Base-by-base conservation (phyloP, 2,888 invertebrate species). In the Dioctria linearis region DNA sequence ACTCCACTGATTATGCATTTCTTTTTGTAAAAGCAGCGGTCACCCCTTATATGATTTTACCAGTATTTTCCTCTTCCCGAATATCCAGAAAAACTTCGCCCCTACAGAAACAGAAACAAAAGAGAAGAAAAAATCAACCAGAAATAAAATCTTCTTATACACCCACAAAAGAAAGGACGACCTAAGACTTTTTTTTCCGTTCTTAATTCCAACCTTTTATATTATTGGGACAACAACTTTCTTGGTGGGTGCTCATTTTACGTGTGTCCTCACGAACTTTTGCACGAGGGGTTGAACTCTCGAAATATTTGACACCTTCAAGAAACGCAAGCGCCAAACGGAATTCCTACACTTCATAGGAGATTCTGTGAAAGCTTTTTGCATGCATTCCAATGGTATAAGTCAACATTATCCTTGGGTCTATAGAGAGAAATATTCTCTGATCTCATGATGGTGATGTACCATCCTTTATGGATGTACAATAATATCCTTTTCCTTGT, bases 1-100 rank as follows among this genome's bases (percentile, higher is more conserved):
- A 88, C 88, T 88, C 85, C 88, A 88, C 88, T 88, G 86, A 88
- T 87, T 88, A 88, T 87, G 86, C 86, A 86, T 86, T 87, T 86
- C 86, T 87, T 86, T 25, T 85, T 83, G 83, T 83, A 83, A 79
- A 82, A 81, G 78, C 43, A 69, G 46, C 39, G 71, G 71, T 61
- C 54, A 49, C 78, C 51, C 80, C 54, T 25, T 3, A 57, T 39
- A 43, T 13, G 59, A 13, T 75, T 75, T 57, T 43, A 61, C 13
- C 13, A 13, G 59, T 25, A 4, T 25, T n/a, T 6, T 59, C 3
- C 11, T 25, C 6, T 25, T n/a, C 13, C 3, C 5, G 5, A 25
- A 5, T n/a, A 59, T 13, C n/a, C 59, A 59, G n/a, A 59, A 46
- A 8, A 6, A 46, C 8, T 46, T 46, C 46, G 8, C 46, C 5